phyloP scores from a whole-genome alignment of 2,888 invertebrate species.

The Metellina segmentata region DNA sequence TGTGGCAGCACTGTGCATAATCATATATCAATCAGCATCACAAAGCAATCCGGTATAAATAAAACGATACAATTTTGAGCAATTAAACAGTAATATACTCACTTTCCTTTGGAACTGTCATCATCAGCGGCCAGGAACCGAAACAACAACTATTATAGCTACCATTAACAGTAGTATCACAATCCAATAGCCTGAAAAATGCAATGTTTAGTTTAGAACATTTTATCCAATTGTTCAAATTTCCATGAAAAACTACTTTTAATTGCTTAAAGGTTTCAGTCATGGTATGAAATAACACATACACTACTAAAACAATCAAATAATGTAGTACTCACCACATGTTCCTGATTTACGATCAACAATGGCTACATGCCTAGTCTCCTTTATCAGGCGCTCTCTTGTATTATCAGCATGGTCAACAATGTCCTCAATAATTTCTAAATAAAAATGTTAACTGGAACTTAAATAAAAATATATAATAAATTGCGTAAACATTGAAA shows the following conservation, averaged over 20 bases:
- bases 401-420: constrained; percentile 88
- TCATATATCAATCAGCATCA: too few species aligned
- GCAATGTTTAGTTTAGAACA: too few species aligned
- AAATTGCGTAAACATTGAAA: too few species aligned
- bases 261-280: background rate
- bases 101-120: too few species aligned
- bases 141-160: constrained; percentile 85
- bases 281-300: background rate
- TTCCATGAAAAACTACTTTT: background rate
- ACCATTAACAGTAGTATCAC: constrained; percentile 87
- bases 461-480: background rate
- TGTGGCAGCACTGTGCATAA: too few species aligned
- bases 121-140: constrained; percentile 80
- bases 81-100: too few species aligned
- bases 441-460: background rate
- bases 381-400: constrained; percentile 85
- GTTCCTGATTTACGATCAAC: constrained; percentile 87
- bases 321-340: constrained; percentile 83
- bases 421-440: constrained; percentile 89
- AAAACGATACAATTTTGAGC: too few species aligned
- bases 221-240: too few species aligned
- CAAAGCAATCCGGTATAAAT: too few species aligned
- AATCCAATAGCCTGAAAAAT: constrained; percentile 86
- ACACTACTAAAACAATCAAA: too few species aligned
- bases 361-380: constrained; percentile 86